Percentiles rank a stretch among this genome's conserved stretches.
Conservation (phyloP, 1,140 invertebrate genomes). For the Aphidius ervi region DNA sequence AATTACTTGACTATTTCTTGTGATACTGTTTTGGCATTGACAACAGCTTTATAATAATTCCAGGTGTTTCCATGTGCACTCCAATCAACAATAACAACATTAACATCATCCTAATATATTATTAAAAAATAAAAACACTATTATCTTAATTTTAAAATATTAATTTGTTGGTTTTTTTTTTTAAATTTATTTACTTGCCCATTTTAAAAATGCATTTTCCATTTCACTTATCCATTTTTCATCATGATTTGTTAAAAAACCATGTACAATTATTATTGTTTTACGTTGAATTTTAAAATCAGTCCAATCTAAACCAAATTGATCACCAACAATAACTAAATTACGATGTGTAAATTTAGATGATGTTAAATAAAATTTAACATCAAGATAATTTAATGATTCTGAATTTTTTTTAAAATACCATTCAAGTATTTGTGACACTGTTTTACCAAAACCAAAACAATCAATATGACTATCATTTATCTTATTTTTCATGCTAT, state of each 20-base stretch:
- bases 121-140: too few relatives aligned
- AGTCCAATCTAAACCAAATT: slow-evolving; percentile 59
- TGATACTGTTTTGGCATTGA: slow-evolving; percentile 56
- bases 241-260: slow-evolving; percentile 56
- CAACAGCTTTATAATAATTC: slow-evolving; percentile 59
- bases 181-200: slow-evolving; percentile 38
- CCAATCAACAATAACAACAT: slow-evolving; percentile 60
- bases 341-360: slow-evolving; percentile 32
- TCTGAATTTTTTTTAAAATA: slow-evolving; percentile 32
- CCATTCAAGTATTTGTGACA: slow-evolving; percentile 31
- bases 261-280: slow-evolving; percentile 57
- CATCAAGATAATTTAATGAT: slow-evolving; percentile 32
- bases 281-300: slow-evolving; percentile 51
- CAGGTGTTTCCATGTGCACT: slow-evolving; percentile 56
- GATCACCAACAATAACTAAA: slow-evolving; percentile 41
- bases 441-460: slow-evolving; percentile 35
- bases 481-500: not conserved
- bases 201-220: slow-evolving; percentile 52
- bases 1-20: slow-evolving; percentile 52
- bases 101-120: slow-evolving; percentile 52
- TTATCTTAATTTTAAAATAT: too few relatives aligned
- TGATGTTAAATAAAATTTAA: slow-evolving; percentile 41
- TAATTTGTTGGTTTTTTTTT: not conserved
- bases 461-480: slow-evolving; percentile 34
- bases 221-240: slow-evolving; percentile 54